Percentiles rank a stretch among this genome's conserved stretches.
phyloP scores from a whole-genome alignment of 2,113 vertebrate genomes.

The Labeo catla region DNA sequence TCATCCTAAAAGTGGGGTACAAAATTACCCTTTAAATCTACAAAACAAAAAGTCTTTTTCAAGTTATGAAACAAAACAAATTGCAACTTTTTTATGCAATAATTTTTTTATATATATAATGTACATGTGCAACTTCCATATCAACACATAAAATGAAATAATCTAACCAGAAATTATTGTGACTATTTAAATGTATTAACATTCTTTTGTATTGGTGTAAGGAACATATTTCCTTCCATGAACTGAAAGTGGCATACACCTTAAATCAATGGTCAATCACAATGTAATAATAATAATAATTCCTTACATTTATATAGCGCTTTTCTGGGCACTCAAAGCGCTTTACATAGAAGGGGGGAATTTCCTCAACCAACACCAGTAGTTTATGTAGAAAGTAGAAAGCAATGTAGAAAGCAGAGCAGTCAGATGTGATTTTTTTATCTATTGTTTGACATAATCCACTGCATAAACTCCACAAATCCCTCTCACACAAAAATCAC shows the following conservation, averaged over 20 bases:
- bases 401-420: too few relatives aligned
- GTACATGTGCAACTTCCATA: background rate
- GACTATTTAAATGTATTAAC: background rate
- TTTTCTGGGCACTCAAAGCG: too few relatives aligned
- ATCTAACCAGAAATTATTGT: background rate
- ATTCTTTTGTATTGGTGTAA: background rate
- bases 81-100: background rate
- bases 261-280: background rate
- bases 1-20: background rate
- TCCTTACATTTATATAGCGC: too few relatives aligned
- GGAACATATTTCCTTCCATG: background rate
- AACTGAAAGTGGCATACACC: background rate
- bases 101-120: background rate
- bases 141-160: background rate
- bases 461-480: background rate
- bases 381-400: background rate
- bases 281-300: background rate
- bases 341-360: too few relatives aligned
- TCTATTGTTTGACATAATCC: background rate
- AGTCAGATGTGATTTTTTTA: background rate
- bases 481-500: background rate
- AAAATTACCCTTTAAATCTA: background rate
- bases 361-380: too few relatives aligned
- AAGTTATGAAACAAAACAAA: background rate
- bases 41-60: background rate